Conservation (phyloP, 1,140 invertebrate species). For the Ips nitidus region DNA sequence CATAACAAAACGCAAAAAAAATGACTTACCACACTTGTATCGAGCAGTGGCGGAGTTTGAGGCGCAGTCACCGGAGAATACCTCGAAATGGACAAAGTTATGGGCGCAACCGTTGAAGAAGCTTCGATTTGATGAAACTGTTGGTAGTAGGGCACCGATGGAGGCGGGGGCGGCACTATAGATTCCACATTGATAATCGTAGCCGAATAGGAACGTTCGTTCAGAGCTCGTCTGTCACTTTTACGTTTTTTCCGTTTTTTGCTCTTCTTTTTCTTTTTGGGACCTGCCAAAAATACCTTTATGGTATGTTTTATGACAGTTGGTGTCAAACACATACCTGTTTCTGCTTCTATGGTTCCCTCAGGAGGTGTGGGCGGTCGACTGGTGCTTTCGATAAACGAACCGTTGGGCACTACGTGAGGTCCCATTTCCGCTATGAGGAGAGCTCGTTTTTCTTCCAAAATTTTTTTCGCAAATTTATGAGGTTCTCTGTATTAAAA, state of each 20-base stretch:
- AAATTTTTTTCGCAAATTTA: conserved; percentile 65
- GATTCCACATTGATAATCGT: conserved; percentile 13
- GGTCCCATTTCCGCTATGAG: conserved; percentile 61
- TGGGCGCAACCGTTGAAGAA: conserved; percentile 40
- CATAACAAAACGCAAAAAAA: neutral
- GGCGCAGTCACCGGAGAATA: conserved; percentile 51
- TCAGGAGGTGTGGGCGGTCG: conserved; percentile 59
- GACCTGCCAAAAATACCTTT: conserved; percentile 27
- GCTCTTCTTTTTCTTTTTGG: conserved; percentile 58
- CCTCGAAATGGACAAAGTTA: conserved; percentile 55
- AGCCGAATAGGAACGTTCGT: conserved; percentile 20
- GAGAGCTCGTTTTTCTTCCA: conserved; percentile 73
- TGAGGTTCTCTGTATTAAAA: conserved; percentile 65
- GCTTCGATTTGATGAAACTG: conserved; percentile 33
- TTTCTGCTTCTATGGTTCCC: conserved; percentile 43
- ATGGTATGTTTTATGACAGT: no score
- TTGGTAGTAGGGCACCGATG: conserved; percentile 35
- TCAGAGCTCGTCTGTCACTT: conserved; percentile 37
- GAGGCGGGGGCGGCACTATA: conserved; percentile 3
- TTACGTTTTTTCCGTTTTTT: conserved; percentile 61
- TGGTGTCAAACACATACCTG: conserved; percentile 6
- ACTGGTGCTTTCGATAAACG: conserved; percentile 55
- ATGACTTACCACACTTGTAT: neutral
- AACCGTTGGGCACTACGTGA: conserved; percentile 42
- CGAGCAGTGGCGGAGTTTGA: conserved; percentile 40